These are phyloP conservation scores for Opisthocomus hoazin DNA, from an alignment of 2,113 vertebrate species.

Conservation along the genomic window DNA sequence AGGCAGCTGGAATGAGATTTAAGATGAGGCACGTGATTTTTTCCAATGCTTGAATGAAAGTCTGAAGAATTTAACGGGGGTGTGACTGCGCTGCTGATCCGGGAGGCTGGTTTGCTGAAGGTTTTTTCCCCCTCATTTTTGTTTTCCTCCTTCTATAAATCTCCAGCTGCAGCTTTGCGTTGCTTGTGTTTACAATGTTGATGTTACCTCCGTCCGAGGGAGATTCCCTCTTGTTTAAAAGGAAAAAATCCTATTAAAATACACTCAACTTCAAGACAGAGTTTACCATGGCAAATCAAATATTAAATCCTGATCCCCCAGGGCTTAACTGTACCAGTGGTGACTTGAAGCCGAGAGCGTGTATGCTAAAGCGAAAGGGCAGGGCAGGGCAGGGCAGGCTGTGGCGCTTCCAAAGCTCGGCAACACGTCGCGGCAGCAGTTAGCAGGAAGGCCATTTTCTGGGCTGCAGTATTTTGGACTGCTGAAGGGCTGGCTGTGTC, in stretches of 20 bases:
- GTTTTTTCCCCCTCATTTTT: neutral
- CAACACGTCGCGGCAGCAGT: neutral
- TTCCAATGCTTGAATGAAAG: neutral
- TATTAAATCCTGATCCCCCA: neutral
- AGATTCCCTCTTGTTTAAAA: neutral
- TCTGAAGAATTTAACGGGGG: neutral
- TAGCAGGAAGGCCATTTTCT: neutral
- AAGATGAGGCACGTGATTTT: neutral
- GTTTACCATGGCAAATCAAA: neutral
- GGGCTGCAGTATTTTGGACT: neutral
- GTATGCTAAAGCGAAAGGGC: neutral
- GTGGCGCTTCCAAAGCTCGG: neutral
- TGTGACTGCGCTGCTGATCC: neutral
- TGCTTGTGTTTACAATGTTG: neutral
- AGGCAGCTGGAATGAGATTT: neutral
- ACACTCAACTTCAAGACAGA: neutral
- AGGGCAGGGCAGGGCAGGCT: neutral
- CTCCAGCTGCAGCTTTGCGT: neutral
- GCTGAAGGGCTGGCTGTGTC: neutral
- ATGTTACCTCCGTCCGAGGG: neutral
- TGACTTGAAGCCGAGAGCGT: rapidly evolving
- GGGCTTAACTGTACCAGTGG: neutral
- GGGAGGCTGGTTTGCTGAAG: neutral
- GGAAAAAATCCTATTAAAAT: neutral
- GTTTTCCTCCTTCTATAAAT: neutral